Evolutionary conservation across 1,140 invertebrate genomes (phyloP).

Genomic region (Platorchestia sp.): DNA sequence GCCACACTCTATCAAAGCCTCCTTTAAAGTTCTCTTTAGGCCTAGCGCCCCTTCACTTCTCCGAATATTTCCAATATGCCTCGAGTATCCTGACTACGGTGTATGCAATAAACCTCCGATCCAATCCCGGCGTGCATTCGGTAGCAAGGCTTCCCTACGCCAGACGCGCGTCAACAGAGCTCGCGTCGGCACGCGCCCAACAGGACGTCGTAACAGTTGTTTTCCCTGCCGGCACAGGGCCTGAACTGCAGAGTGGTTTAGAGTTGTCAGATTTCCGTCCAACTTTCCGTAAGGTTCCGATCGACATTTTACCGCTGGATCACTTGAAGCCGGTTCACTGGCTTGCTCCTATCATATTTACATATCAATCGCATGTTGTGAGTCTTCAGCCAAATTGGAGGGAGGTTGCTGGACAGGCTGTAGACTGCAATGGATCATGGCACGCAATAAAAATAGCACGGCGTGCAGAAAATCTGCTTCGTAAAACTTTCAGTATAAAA

Average conservation of each 20-base stretch:
- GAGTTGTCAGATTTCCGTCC: slow-evolving; percentile 42
- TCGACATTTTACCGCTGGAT: slow-evolving; percentile 52
- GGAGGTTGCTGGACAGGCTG: background rate
- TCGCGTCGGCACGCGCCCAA: background rate
- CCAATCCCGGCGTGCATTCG: slow-evolving; percentile 45
- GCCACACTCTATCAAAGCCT: slow-evolving; percentile 22
- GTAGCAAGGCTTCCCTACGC: slow-evolving; percentile 16
- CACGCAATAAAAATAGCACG: background rate
- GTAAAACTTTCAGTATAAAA: too few relatives aligned
- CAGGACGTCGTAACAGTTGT: slow-evolving; percentile 14
- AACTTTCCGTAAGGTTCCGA: slow-evolving; percentile 46
- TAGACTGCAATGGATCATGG: background rate
- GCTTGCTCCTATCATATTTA: slow-evolving; percentile 55
- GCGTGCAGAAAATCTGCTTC: background rate
- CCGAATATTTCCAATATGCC: slow-evolving; percentile 48
- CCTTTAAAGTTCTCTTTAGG: slow-evolving; percentile 35
- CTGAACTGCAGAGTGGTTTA: slow-evolving; percentile 9
- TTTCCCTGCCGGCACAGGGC: slow-evolving; percentile 8
- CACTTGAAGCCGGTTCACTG: slow-evolving; percentile 50
- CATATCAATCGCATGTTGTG: slow-evolving; percentile 53
- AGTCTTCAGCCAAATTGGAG: slow-evolving; percentile 53
- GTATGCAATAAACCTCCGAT: slow-evolving; percentile 50
- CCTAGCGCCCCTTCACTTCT: slow-evolving; percentile 41
- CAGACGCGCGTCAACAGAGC: background rate
- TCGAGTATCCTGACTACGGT: slow-evolving; percentile 22